These are phyloP conservation scores for Cephalopholis sonnerati DNA, from an alignment of 2,113 vertebrate species.

Conservation along the genomic window DNA sequence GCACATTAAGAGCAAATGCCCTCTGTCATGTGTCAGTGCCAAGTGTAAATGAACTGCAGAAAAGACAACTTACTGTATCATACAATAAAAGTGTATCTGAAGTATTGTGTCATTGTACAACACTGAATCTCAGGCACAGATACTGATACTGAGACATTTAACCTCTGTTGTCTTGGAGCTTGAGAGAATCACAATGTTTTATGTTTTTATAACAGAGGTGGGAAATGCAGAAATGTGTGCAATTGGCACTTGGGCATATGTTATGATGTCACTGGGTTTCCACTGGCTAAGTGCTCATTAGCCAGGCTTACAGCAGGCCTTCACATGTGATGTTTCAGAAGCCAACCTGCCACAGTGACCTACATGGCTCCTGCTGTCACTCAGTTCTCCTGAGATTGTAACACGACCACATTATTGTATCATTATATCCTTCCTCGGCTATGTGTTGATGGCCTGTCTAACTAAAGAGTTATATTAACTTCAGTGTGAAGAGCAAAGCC, in stretches of 20 bases:
- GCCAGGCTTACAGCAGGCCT: conserved; percentile 55
- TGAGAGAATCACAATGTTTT: neutral
- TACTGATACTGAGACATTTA: neutral
- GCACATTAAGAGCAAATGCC: neutral
- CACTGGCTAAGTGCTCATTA: conserved; percentile 48
- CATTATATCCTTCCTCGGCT: neutral
- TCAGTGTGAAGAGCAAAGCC: neutral
- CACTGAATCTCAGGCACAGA: neutral
- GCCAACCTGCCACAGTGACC: conserved; percentile 59
- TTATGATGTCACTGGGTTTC: conserved; percentile 42
- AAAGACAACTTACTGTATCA: neutral
- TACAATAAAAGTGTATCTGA: neutral
- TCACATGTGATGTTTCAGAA: conserved; percentile 47
- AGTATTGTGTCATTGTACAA: neutral
- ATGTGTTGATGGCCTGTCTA: neutral
- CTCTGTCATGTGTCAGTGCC: neutral
- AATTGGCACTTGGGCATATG: neutral
- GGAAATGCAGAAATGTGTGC: neutral
- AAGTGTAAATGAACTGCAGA: neutral
- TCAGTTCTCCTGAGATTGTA: conserved; percentile 8
- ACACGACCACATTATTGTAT: conserved; percentile 17
- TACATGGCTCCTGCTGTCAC: conserved; percentile 57
- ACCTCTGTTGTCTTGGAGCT: neutral
- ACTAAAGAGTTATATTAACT: neutral
- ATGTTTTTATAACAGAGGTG: neutral